phyloP scores from a whole-genome alignment of 2,888 invertebrate genomes.

The Chrysina gloriosa region DNA sequence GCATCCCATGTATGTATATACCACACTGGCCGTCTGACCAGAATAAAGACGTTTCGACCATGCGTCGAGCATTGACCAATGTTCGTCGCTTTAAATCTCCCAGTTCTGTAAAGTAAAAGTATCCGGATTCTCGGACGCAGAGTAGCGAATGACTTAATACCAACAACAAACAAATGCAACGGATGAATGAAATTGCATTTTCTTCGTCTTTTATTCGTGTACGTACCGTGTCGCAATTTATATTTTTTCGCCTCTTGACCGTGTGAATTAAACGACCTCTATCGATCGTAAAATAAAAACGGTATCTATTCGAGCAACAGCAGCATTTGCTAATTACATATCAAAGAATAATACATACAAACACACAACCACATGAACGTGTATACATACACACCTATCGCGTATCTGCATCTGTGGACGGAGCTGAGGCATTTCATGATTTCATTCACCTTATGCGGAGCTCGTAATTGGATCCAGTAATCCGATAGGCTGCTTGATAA shows the following conservation, averaged over 20 bases:
- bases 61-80: slow-evolving; percentile 59
- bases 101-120: slow-evolving; percentile 56
- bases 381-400: slow-evolving; percentile 60
- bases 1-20: slow-evolving; percentile 50
- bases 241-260: slow-evolving; percentile 22
- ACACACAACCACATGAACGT: slow-evolving; percentile 28
- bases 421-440: slow-evolving; percentile 59
- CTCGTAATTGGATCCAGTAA: slow-evolving; percentile 65
- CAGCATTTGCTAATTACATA: slow-evolving; percentile 60
- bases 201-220: background rate
- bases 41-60: slow-evolving; percentile 62
- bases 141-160: slow-evolving; percentile 47
- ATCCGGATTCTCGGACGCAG: slow-evolving; percentile 45
- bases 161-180: slow-evolving; percentile 34
- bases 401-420: slow-evolving; percentile 58
- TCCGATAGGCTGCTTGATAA: slow-evolving; percentile 61
- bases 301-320: slow-evolving; percentile 1
- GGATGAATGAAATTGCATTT: slow-evolving; percentile 36
- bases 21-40: slow-evolving; percentile 56
- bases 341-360: slow-evolving; percentile 58
- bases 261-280: slow-evolving; percentile 27
- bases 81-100: slow-evolving; percentile 60
- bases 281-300: slow-evolving; percentile 31
- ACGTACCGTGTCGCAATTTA: background rate
- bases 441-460: slow-evolving; percentile 65